phyloP scores from a whole-genome alignment of 2,888 invertebrate genomes.

The Mythimna ferrago region DNA sequence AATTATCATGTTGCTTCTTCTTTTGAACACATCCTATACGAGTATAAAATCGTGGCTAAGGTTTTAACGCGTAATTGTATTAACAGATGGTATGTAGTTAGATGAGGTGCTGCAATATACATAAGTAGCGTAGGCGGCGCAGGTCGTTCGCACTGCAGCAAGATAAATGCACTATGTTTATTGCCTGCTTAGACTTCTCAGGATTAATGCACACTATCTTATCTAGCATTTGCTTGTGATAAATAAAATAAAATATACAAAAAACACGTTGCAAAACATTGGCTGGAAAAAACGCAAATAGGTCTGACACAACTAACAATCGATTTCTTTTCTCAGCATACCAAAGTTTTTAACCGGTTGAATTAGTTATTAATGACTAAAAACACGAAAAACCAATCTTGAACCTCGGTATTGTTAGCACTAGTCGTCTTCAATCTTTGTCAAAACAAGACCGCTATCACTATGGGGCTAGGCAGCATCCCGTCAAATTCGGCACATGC shows the following conservation, averaged over 20 bases:
- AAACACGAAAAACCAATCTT: conserved; percentile 31
- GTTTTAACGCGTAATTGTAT: conserved; percentile 35
- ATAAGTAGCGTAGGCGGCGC: conserved; percentile 63
- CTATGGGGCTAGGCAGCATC: not conserved
- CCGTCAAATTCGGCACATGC: conserved; percentile 32
- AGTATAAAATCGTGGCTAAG: not conserved
- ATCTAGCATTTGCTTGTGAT: conserved; percentile 32
- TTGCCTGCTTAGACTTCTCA: conserved; percentile 57
- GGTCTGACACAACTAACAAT: not conserved
- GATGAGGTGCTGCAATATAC: conserved; percentile 44
- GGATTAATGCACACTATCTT: conserved; percentile 47
- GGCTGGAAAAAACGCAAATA: conserved; percentile 9
- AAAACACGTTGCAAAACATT: conserved; percentile 18
- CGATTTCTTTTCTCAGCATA: conserved; percentile 22
- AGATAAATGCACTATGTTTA: conserved; percentile 70
- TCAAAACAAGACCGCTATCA: conserved; percentile 30
- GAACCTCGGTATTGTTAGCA: conserved; percentile 36
- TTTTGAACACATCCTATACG: conserved; percentile 1
- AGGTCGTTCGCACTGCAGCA: conserved; percentile 72
- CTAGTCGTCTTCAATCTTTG: conserved; percentile 10
- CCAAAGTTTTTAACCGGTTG: conserved; percentile 6
- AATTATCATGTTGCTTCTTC: not conserved
- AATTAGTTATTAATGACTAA: conserved; percentile 18
- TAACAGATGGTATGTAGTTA: conserved; percentile 38
- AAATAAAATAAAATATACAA: conserved; percentile 25